A percentile compares a stretch with the other conserved stretches of the same genome.
Evolutionary conservation across 1,140 invertebrate genomes (phyloP).

Genomic region (Drosophila serrata): DNA sequence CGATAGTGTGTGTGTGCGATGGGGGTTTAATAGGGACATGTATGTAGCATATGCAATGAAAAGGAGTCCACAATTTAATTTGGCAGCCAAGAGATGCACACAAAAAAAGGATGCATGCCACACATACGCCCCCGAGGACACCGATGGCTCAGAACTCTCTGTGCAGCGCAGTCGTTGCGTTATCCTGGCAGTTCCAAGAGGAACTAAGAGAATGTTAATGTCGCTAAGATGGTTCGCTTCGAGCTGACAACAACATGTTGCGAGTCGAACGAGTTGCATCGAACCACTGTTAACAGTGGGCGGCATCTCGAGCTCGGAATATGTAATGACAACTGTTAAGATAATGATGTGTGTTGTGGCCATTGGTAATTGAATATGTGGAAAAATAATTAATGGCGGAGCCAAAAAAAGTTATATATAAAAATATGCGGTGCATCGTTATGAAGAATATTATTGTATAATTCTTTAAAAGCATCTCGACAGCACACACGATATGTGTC

Average conservation of each 20-base stretch:
- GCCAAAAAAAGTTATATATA: background rate
- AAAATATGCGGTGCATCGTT: conserved; percentile 1
- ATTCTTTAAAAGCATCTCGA: conserved; percentile 12
- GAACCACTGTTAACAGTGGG: conserved; percentile 35
- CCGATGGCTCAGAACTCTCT: background rate
- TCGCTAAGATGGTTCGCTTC: background rate
- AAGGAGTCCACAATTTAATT: conserved; percentile 53
- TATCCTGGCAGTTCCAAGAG: conserved; percentile 15
- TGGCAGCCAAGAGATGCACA: conserved; percentile 6
- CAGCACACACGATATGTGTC: background rate
- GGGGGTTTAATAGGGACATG: conserved; percentile 28
- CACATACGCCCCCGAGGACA: conserved; percentile 25
- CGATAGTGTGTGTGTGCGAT: conserved; percentile 43
- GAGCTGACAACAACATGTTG: conserved; percentile 22
- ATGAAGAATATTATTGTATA: conserved; percentile 1
- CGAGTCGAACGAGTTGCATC: conserved; percentile 8
- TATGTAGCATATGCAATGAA: conserved; percentile 44
- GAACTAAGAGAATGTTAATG: conserved; percentile 37
- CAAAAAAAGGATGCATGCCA: conserved; percentile 25
- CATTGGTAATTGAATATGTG: conserved; percentile 55
- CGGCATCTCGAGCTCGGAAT: background rate
- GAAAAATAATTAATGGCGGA: conserved; percentile 36
- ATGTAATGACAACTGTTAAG: conserved; percentile 8
- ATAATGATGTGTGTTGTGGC: conserved; percentile 39
- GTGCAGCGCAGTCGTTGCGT: conserved; percentile 15